Base-by-base conservation (phyloP, 2,888 invertebrate genomes). In the Eudemis profundana region DNA sequence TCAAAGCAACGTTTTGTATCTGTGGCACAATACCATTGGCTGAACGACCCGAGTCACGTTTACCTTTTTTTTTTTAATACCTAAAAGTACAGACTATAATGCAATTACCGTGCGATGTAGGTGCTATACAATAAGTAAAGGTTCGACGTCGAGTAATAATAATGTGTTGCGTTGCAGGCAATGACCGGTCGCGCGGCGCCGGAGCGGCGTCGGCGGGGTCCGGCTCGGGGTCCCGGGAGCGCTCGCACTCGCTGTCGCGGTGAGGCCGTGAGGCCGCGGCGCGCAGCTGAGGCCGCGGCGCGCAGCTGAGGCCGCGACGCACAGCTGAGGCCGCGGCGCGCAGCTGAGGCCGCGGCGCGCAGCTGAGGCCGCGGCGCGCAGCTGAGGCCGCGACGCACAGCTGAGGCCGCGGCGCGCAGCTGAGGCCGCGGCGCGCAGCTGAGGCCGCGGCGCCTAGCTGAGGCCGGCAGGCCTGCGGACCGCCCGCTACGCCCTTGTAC, bases 161-260 rank as follows among this genome's bases (percentile, higher is more conserved):
- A n/a, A n/a, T n/a, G n/a, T n/a, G n/a, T n/a, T 27, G 27, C 21
- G 40, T 76, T 78, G 63, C 86, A 92, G 92, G 92, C 90, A 90
- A 77, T 90, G 92, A 91, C 84, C 90, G 91, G 68, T 75, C 79
- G 72, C 82, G 89, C 68, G 82, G 86, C 81, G 83, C 82, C 82
- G 89, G 88, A 63, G 85, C 85, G 75, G 86, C 84, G 75, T 76
- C 85, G 67, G 83, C 88, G 40, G 81, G 71, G 29, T 84, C 87
- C 49, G 89, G 90, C 71, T 83, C 88, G 40, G 81, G 71, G 29
- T 84, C 87, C 49, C 89, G 90, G 71, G 85, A 84, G 80, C 89
- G 92, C 51, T 92, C 92, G 74, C 93, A 95, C 86, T 95, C 95
- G 78, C 93, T 95, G 74, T 95, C 95, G 80, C 93, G 95, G 94